A percentile compares a stretch with the other conserved stretches of the same genome.
Evolutionary conservation across 2,113 vertebrate genomes (phyloP).

Genomic region (Vidua macroura): DNA sequence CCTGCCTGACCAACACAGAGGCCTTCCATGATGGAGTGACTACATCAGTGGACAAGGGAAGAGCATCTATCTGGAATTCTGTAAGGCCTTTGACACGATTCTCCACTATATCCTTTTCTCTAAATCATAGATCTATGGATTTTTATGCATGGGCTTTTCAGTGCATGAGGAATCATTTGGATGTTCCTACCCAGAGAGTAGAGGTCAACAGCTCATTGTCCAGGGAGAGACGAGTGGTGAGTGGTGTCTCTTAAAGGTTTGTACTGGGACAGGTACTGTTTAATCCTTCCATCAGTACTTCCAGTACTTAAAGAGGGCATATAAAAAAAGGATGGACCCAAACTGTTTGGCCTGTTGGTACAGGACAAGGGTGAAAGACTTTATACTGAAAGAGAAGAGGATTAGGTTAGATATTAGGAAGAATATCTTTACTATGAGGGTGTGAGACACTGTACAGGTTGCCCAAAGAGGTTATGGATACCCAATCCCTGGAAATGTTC

Average conservation of each 20-base stretch:
- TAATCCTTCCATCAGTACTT: neutral
- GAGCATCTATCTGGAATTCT: neutral
- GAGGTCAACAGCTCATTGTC: neutral
- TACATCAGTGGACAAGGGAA: neutral
- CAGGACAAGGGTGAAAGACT: neutral
- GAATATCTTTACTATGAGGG: neutral
- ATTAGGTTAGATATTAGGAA: neutral
- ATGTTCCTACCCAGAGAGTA: neutral
- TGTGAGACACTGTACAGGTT: neutral
- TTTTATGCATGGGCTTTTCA: neutral
- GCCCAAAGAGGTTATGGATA: neutral
- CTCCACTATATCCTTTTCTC: neutral
- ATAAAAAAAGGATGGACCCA: neutral
- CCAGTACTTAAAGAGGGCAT: neutral
- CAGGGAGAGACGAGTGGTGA: neutral
- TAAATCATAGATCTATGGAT: neutral
- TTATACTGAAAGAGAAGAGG: neutral
- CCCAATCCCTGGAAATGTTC: neutral
- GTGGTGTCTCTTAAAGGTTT: neutral
- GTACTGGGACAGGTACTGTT: neutral
- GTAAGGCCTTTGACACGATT: neutral
- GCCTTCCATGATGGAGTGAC: too few relatives aligned
- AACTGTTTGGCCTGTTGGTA: neutral
- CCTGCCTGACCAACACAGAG: neutral
- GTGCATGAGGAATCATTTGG: neutral